phyloP scores from a whole-genome alignment of 53 echinoderm and acorn worm genomes.

The Pentamera pediparva region DNA sequence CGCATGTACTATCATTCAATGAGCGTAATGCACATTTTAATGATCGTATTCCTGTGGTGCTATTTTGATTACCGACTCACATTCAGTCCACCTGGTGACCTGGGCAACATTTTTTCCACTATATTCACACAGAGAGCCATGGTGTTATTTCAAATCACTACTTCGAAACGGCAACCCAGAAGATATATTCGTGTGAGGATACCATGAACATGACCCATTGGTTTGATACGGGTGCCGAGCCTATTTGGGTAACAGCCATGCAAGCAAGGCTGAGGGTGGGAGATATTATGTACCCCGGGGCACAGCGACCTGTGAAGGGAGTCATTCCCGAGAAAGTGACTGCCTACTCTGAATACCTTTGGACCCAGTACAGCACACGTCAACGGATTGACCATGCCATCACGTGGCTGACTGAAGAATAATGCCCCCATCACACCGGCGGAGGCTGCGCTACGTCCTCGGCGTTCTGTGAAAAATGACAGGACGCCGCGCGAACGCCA shows the following conservation, averaged over 20 bases:
- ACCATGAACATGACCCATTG: conserved; percentile 59
- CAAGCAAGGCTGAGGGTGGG: conserved; percentile 71
- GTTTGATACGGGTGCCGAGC: conserved; percentile 62
- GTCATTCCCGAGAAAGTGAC: conserved; percentile 35
- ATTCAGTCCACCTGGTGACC: too few species aligned
- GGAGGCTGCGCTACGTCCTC: too few species aligned
- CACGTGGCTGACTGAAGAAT: conserved; percentile 65
- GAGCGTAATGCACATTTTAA: too few species aligned
- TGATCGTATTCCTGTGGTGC: too few species aligned
- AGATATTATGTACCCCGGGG: conserved; percentile 85
- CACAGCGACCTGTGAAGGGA: conserved; percentile 74
- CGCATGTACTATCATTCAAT: too few species aligned
- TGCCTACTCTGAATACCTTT: not conserved
- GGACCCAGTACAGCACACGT: conserved; percentile 11
- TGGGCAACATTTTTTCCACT: too few species aligned
- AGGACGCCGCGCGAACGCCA: too few species aligned
- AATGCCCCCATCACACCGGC: too few species aligned
- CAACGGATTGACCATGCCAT: conserved; percentile 58
- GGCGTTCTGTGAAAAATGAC: too few species aligned
- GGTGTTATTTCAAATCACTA: conserved; percentile 83
- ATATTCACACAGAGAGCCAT: conserved; percentile 85
- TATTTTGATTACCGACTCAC: too few species aligned
- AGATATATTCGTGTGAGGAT: too few species aligned
- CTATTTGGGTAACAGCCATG: conserved; percentile 79
- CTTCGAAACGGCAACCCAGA: conserved; percentile 52